Conservation (phyloP, 1,140 invertebrate genomes). For the Caenorhabditis remanei region DNA sequence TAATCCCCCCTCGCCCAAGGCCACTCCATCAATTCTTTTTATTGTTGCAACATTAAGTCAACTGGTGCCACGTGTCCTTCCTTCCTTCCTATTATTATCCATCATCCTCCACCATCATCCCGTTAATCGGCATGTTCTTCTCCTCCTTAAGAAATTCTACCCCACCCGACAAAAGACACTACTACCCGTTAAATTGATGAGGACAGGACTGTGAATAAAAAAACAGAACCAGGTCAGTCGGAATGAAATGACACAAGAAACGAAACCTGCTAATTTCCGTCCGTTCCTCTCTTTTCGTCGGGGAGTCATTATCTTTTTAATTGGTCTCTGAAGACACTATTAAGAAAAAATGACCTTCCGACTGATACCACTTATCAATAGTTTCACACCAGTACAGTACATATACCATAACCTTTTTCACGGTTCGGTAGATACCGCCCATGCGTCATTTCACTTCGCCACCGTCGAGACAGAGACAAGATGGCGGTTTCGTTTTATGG, state of each 20-base stretch:
- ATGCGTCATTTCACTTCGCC: conserved; percentile 16
- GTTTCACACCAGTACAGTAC: too few species aligned
- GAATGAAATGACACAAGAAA: conserved; percentile 23
- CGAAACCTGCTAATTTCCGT: conserved; percentile 49
- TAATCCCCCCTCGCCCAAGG: background rate
- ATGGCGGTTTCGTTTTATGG: conserved; percentile 38
- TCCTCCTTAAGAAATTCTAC: background rate
- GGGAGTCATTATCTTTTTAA: background rate
- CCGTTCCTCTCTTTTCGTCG: conserved; percentile 6
- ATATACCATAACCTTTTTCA: background rate
- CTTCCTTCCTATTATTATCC: conserved; percentile 6
- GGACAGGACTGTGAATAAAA: conserved; percentile 1
- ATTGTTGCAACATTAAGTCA: conserved; percentile 29
- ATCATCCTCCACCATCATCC: conserved; percentile 42
- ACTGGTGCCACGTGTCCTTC: conserved; percentile 31
- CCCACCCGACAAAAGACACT: conserved; percentile 28
- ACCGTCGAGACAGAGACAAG: background rate
- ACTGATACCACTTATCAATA: background rate
- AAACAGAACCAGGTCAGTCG: conserved; percentile 51
- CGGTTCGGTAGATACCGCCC: background rate
- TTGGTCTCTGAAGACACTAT: background rate
- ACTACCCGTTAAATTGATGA: conserved; percentile 47
- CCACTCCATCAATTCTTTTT: background rate
- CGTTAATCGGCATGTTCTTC: conserved; percentile 19
- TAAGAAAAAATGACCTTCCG: background rate